phyloP scores from a whole-genome alignment of 2,888 invertebrate species.

The Alsophila aescularia region DNA sequence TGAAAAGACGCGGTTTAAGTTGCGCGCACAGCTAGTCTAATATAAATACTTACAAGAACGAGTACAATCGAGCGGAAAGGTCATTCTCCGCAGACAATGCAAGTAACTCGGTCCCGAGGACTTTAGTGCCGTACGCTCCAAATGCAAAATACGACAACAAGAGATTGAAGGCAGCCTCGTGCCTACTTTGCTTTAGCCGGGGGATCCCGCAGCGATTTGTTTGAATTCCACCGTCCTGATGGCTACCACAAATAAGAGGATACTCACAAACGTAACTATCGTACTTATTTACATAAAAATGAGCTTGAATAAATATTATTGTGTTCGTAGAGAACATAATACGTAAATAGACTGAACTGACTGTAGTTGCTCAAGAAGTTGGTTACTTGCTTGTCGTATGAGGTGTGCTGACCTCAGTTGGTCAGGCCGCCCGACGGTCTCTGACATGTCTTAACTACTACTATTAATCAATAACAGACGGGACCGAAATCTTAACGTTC shows the following conservation, averaged over 20 bases:
- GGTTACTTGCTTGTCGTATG: too few relatives aligned
- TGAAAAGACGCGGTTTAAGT: too few relatives aligned
- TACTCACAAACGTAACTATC: slow-evolving; percentile 40
- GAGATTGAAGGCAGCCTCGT: slow-evolving; percentile 59
- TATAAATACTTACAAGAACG: background rate
- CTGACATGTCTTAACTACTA: too few relatives aligned
- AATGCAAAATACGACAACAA: slow-evolving; percentile 62
- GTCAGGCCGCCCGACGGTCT: too few relatives aligned
- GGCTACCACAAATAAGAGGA: slow-evolving; percentile 54
- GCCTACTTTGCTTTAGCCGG: slow-evolving; percentile 57
- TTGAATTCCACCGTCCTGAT: slow-evolving; percentile 57
- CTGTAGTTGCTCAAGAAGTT: too few relatives aligned
- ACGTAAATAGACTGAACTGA: background rate
- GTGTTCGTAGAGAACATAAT: background rate
- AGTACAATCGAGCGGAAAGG: slow-evolving; percentile 38
- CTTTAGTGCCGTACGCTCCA: slow-evolving; percentile 51
- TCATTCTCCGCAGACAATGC: slow-evolving; percentile 51
- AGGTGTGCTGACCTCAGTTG: too few relatives aligned
- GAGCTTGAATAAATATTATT: background rate
- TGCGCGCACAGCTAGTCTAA: too few relatives aligned
- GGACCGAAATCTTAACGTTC: too few relatives aligned
- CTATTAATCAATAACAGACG: too few relatives aligned
- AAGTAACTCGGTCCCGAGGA: slow-evolving; percentile 36
- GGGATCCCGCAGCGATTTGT: slow-evolving; percentile 64
- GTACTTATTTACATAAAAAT: slow-evolving; percentile 16